A percentile compares a stretch with the other conserved stretches of the same genome.
Conservation (phyloP, 2,113 vertebrate genomes). For the Hipposideros armiger region DNA sequence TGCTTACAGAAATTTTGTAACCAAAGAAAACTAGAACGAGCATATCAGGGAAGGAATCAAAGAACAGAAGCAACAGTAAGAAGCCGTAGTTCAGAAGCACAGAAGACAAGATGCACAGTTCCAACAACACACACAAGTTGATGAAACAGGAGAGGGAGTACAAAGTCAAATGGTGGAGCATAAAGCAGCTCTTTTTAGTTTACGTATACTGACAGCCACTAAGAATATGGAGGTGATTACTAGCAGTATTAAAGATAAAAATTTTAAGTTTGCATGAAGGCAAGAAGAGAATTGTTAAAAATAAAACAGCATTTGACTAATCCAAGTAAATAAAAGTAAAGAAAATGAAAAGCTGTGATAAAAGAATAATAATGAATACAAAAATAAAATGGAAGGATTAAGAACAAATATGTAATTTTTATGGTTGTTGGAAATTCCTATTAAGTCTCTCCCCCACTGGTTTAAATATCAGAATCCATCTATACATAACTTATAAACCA, state of each 20-base stretch:
- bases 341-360: not conserved
- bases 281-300: not conserved
- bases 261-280: not conserved
- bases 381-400: constrained; percentile 12
- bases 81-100: not conserved
- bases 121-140: not conserved
- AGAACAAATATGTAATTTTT: not conserved
- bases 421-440: not conserved
- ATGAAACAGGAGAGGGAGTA: not conserved
- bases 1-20: not conserved
- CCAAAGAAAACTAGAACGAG: not conserved
- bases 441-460: not conserved
- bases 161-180: not conserved
- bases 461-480: constrained; percentile 18
- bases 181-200: not conserved
- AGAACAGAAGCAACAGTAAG: not conserved
- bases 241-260: not conserved
- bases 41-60: not conserved
- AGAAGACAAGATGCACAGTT: not conserved
- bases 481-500: not conserved
- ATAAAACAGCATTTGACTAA: not conserved
- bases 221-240: not conserved
- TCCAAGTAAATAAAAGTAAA: not conserved
- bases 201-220: not conserved
- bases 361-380: not conserved